Base-by-base conservation (phyloP, 2,888 invertebrate genomes). In the Acanthosepion pharaonis region DNA sequence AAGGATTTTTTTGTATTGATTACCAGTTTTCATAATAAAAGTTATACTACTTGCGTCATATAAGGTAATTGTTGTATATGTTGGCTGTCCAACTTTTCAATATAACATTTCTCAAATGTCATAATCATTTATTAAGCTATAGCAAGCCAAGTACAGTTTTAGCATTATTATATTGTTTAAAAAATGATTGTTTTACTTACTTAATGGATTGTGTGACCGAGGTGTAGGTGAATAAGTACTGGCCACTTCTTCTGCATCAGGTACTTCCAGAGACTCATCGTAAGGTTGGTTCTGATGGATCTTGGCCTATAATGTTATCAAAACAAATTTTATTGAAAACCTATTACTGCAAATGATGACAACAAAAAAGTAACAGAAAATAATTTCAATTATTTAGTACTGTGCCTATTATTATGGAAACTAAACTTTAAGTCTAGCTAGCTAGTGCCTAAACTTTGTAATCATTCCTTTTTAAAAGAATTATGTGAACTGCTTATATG, bases 251-350 rank as follows among this genome's bases (percentile, higher is more conserved):
- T 97, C 97, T 18, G 96, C 96, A 96, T 97, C 97, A 42, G 97
- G 96, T 8, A 97, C 97, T 49, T 97, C 97, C 94, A 97, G 95
- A n/a, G 97, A 97, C 95, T 97, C 97, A 96, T 97, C 97, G 95
- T 97, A 97, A 0, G 97, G 97, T 95, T 97, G 97, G 95, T 97
- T 97, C 95, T 97, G 96, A 94, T 97, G 96, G 55, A 97, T 64
- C 93, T 95, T 95, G 23, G 96, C 96, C 96, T 96, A 94, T 33
- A 95, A 95, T 0, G 33, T n/a, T 33, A n/a, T 33, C n/a, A 91
- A 91, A n/a, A 59, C 3, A 55, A 33, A 78, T 78, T 28, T 78
- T 78, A 78, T 8, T n/a, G 11, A 33, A 78, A 33, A 15, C 2
- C 6, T 5, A 20, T 78, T n/a, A n/a, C 28, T 8, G 18, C n/a